Conservation (phyloP, 1,140 invertebrate species). For the Euschistus heros region DNA sequence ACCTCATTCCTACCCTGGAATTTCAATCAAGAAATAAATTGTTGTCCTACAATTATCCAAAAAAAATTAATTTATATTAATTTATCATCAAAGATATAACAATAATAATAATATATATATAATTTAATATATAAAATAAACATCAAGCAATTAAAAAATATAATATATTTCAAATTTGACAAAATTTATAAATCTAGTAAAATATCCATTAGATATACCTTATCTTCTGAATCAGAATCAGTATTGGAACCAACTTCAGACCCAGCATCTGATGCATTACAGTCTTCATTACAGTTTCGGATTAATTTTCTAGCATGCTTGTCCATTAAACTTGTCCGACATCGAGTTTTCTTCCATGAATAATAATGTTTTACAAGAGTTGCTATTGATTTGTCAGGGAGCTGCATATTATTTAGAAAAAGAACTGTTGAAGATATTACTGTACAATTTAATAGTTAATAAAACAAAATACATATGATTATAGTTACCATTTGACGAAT, state of each 20-base stretch:
- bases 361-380: constrained; percentile 97
- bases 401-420: constrained; percentile 42
- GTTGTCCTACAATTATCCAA: no score
- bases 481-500: constrained; percentile 87
- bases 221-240: constrained; percentile 78
- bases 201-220: constrained; percentile 53
- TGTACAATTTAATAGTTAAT: neutral
- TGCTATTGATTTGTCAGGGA: constrained; percentile 93
- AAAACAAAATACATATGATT: no score
- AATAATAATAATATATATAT: no score
- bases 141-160: no score
- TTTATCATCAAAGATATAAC: no score
- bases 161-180: no score
- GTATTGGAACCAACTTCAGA: constrained; percentile 65
- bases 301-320: constrained; percentile 61
- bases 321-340: constrained; percentile 88
- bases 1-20: no score
- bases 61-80: no score
- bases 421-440: neutral
- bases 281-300: constrained; percentile 40
- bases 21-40: no score
- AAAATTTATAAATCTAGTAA: no score
- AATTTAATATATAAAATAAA: no score
- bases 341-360: constrained; percentile 93
- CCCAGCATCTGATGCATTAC: constrained; percentile 57